Base-by-base conservation (phyloP, 2,113 vertebrate genomes). In the Nannobrachium achirus region DNA sequence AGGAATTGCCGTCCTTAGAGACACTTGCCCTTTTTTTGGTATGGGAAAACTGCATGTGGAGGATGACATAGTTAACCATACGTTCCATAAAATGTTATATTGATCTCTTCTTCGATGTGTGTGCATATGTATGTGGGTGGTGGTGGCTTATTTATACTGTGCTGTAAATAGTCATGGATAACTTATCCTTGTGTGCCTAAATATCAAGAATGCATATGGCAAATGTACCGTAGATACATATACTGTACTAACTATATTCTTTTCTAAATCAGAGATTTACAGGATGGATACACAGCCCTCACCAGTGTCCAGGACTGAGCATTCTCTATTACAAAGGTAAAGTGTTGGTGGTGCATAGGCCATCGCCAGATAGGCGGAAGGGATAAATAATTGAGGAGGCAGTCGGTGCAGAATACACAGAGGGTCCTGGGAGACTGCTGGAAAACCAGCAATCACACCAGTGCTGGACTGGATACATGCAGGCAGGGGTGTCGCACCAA, bases 381-480 rank as follows among this genome's bases (percentile, higher is more conserved):
- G 52, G 74, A 88, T 91, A 66, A 89, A 89, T 91, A 78, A 89
- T 91, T 88, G 81, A 91, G 59, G 44, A 1, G 8, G 16, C 14
- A 69, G 71, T 70, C 33, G 69, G 56, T 63, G 66, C 67, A 79
- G 70, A 64, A 86, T 75, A 84, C 71, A 77, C 69, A 73, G 9
- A 0, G 40, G 39, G 41, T 76, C 84, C 80, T 41, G 44, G 8
- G 80, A 82, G 82, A 80, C 68, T 56, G 73, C 68, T 56, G 73
- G 66, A 62, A 33, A 79, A 78, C 63, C 74, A 85, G 66, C 60
- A 66, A 60, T 81, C 60, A 72, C 58, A 39, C 72, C 69, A 78
- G 48, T 39, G 52, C 63, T 25, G 56, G 69, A 67, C 69, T 79
- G 84, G 71, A 81, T 80, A 84, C 79, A 42, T 41, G 41, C 57